Percentiles rank a stretch among this genome's conserved stretches.
Evolutionary conservation across 2,113 vertebrate genomes (phyloP).

Genomic region (Crotalus horridus): DNA sequence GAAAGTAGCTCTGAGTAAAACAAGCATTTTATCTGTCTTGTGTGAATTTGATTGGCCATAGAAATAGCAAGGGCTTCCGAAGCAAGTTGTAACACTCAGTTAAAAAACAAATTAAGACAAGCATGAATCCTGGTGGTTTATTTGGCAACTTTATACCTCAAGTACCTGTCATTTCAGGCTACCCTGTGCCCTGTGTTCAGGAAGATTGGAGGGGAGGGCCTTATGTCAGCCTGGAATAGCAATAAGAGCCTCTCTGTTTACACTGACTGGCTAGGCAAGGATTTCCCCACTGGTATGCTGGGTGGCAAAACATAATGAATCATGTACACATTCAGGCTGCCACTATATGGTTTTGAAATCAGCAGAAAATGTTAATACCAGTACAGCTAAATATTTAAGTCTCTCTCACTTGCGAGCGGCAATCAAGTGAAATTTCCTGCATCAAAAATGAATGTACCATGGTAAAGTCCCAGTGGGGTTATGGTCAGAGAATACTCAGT

Average conservation of each 20-base stretch:
- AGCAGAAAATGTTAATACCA: background rate
- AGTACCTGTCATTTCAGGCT: background rate
- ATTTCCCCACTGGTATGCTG: background rate
- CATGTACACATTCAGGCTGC: too few relatives aligned
- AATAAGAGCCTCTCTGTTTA: background rate
- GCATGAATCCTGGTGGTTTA: background rate
- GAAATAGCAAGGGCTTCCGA: background rate
- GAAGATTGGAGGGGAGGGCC: background rate
- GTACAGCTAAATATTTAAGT: background rate
- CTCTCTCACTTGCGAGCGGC: background rate
- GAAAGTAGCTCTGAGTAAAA: background rate
- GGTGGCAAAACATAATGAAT: background rate
- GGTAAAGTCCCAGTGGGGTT: background rate
- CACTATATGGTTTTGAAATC: background rate
- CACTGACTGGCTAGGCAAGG: background rate
- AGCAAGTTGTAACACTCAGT: background rate
- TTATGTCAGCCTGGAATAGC: background rate
- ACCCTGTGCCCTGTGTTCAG: background rate
- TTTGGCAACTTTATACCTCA: background rate
- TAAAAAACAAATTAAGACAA: background rate
- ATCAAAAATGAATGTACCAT: background rate
- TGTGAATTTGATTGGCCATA: background rate
- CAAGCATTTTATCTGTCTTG: background rate
- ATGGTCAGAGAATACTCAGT: background rate
- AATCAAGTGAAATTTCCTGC: background rate